Base-by-base conservation (phyloP, 2,797 vertebrate genomes). In the Bufotes viridis region DNA sequence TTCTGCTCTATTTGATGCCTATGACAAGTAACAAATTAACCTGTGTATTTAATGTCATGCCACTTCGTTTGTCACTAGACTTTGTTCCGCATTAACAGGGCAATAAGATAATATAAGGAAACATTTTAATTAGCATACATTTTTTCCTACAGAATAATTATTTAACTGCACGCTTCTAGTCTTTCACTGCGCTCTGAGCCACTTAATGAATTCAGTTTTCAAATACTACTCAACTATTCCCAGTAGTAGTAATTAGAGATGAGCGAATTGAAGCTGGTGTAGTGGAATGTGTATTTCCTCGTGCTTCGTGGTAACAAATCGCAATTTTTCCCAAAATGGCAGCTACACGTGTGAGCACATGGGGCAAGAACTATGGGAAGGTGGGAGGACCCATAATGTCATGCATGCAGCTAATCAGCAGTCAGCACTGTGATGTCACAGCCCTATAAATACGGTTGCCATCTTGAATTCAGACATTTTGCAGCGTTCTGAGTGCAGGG, bases 11-110 rank as follows among this genome's bases (percentile, higher is more conserved):
- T 88, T 69, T 90, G 87, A 90, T 89, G 87, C 87, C 90, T 51
- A 2, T 76, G 82, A 81, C 87, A 91, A 89, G 88, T 87, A 90
- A 87, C 55, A 90, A 90, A 93, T 93, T 91, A 82, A 82, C 34
- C 81, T 82, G 20, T 53, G 34, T 49, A 82, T 82, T 80, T 67
- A 70, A 72, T 3, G 29, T 80, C 17, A 60, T 49, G 22, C 22
- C 18, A 82, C 60, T 51, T 29, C 13, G 9, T 24, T 51, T 81
- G 63, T 67, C 80, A 61, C 29, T 49, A 81, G 79, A 58, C 53
- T 78, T 24, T 17, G n/a, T 26, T 58, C 9, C 17, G 42, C 63
- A 67, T n/a, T 67, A 51, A 67, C 42, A n/a, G 29, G 34, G 58
- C 34, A 81, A n/a, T 63, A 49, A 26, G 11, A 57, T 57, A 70